Percentiles rank a stretch among this genome's conserved stretches.
phyloP scores from a whole-genome alignment of 2,113 vertebrate genomes.

The Microcebus tavaratra region DNA sequence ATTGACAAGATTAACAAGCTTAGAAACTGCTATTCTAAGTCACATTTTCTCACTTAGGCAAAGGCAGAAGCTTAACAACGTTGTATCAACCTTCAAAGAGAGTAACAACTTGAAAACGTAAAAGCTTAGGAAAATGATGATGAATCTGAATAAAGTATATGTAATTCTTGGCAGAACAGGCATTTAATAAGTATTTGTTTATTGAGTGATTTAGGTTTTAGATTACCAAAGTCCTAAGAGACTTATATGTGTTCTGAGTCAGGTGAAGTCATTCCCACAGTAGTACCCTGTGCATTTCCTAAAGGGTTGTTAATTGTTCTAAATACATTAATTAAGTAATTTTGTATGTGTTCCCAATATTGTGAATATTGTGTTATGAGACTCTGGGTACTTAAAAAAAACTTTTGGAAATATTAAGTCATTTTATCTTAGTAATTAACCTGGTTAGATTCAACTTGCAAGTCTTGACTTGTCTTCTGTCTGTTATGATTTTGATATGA shows the following conservation, averaged over 20 bases:
- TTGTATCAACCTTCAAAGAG: not conserved
- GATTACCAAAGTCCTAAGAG: not conserved
- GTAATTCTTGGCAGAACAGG: not conserved
- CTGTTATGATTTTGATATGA: not conserved
- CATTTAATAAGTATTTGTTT: not conserved
- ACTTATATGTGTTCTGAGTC: not conserved
- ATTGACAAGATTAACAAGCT: not conserved
- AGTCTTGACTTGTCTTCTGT: not conserved
- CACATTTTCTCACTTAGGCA: not conserved
- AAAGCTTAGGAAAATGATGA: not conserved
- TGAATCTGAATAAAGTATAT: not conserved
- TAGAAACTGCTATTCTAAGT: not conserved
- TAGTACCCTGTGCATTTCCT: not conserved
- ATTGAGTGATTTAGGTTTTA: not conserved
- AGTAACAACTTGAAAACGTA: not conserved
- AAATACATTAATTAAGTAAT: not conserved
- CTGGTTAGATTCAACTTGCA: not conserved
- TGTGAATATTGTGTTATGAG: not conserved
- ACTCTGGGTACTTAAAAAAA: not conserved
- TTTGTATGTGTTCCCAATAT: not conserved
- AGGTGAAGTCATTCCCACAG: not conserved
- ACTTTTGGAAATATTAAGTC: not conserved
- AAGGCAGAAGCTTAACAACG: not conserved
- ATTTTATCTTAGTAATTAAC: slow-evolving; percentile 11
- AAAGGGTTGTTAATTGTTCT: not conserved